Evolutionary conservation across 2,888 invertebrate species (phyloP).

Genomic region (Empis stercorea): DNA sequence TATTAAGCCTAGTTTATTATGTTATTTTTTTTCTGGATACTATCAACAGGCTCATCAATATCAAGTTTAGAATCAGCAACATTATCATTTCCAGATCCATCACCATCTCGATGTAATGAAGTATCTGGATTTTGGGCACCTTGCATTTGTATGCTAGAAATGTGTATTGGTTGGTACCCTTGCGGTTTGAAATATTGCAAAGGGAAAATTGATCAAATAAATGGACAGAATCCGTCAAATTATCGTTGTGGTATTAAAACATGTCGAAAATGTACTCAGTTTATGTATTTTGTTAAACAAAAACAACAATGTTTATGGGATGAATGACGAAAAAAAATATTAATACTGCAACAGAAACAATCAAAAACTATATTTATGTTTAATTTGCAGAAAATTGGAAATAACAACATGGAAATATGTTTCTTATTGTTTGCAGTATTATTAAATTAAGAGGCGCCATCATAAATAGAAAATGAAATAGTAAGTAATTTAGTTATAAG

Average conservation of each 20-base stretch:
- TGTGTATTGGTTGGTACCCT: conserved; percentile 91
- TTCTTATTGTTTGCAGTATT: too few relatives aligned
- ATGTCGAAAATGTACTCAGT: conserved; percentile 78
- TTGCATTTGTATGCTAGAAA: conserved; percentile 75
- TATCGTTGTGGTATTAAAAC: conserved; percentile 95
- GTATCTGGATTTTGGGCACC: conserved; percentile 56
- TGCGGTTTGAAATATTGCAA: conserved; percentile 92
- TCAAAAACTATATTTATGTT: too few relatives aligned
- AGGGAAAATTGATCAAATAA: conserved; percentile 47
- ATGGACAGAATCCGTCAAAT: conserved; percentile 43
- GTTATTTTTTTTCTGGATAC: too few relatives aligned
- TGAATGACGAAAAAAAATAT: conserved; percentile 42
- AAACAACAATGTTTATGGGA: conserved; percentile 74
- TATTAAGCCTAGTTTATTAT: too few relatives aligned
- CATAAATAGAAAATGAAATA: too few relatives aligned
- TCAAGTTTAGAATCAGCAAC: conserved; percentile 58
- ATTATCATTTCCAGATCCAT: conserved; percentile 50
- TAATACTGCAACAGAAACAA: too few relatives aligned
- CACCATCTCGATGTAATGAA: conserved; percentile 47
- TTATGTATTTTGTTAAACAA: conserved; percentile 71
- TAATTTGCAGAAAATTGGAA: too few relatives aligned
- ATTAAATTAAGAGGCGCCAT: too few relatives aligned
- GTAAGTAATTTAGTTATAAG: too few relatives aligned
- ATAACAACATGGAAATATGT: too few relatives aligned
- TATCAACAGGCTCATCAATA: conserved; percentile 55